Base-by-base conservation (phyloP, 2,888 invertebrate species). In the Athalia rosae region DNA sequence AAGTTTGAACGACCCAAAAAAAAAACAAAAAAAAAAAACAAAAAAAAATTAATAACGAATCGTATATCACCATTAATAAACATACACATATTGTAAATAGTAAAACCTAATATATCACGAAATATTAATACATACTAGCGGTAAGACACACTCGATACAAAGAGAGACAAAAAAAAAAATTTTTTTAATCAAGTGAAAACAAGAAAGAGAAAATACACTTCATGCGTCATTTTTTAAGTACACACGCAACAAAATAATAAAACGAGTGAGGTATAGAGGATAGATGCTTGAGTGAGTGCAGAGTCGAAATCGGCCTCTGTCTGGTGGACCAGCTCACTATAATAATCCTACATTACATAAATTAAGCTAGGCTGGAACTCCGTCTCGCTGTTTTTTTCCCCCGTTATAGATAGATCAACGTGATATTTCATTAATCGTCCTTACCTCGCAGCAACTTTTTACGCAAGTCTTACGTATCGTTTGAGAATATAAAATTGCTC, bases 81-180 rank as follows among this genome's bases (percentile, higher is more conserved):
- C 66, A 66, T 58, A 62, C 61, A 81, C 85, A 85, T 78, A 78
- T 84, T 86, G 87, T 85, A 86, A 83, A 86, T 85, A 87, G 83
- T 85, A 79, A 86, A 84, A 84, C 85, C 84, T 87, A 87, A 87
- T 87, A 86, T 87, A 87, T 87, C 86, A 84, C 86, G 86, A 61
- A 64, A 43, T 47, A 47, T 76, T 50, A 76, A 45, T 64, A 66
- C 71, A 69, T 59, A 78, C 61, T 67, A 69, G 63, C 50, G 74
- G 59, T 83, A 82, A 84, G 82, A 79, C 79, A 81, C 76, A 79
- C 76, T 77, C 80, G 78, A 48, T 73, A 78, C 61, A 48, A 76
- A 78, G 79, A 80, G 53, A 80, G 71, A 80, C 71, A 78, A 77
- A 66, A 77, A 66, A 67, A 79, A 80, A 80, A 76, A 83, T 83